Conservation (phyloP, 1,140 invertebrate genomes). For the Medauroidea extradentata region DNA sequence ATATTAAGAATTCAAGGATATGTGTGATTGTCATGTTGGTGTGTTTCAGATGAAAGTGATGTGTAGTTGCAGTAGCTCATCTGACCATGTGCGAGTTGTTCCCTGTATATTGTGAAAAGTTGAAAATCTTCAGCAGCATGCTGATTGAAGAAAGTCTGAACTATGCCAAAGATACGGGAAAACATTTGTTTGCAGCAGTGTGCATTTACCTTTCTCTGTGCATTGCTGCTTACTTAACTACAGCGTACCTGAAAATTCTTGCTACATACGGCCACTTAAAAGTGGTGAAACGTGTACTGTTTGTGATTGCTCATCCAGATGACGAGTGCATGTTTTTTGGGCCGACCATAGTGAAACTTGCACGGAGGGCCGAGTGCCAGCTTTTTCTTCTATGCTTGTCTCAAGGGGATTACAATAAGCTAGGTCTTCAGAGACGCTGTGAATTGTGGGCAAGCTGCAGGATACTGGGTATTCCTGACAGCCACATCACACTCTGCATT, state of each 20-base stretch:
- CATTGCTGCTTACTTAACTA: slow-evolving; percentile 1
- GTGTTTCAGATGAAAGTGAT: too few relatives aligned
- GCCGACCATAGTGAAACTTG: slow-evolving; percentile 73
- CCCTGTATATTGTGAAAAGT: not conserved
- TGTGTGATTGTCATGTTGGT: too few relatives aligned
- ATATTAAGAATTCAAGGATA: too few relatives aligned
- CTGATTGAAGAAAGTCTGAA: slow-evolving; percentile 9
- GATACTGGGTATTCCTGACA: slow-evolving; percentile 68
- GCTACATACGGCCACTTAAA: slow-evolving; percentile 2
- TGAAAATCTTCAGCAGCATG: slow-evolving; percentile 2
- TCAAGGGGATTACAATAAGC: slow-evolving; percentile 66
- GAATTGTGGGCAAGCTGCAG: slow-evolving; percentile 78
- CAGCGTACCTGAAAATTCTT: slow-evolving; percentile 9
- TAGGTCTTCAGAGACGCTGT: slow-evolving; percentile 60
- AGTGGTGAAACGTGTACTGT: slow-evolving; percentile 53
- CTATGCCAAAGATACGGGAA: slow-evolving; percentile 7
- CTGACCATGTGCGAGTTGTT: too few relatives aligned
- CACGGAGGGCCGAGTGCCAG: slow-evolving; percentile 54
- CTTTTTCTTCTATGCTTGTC: slow-evolving; percentile 84
- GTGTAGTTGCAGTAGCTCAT: too few relatives aligned
- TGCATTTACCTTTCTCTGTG: slow-evolving; percentile 4
- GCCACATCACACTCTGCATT: slow-evolving; percentile 63
- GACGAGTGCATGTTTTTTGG: slow-evolving; percentile 99
- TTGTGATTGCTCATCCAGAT: slow-evolving; percentile 92
- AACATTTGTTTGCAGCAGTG: slow-evolving; percentile 3